Conservation (phyloP, 1,140 invertebrate species). For the Nasonia longicornis region DNA sequence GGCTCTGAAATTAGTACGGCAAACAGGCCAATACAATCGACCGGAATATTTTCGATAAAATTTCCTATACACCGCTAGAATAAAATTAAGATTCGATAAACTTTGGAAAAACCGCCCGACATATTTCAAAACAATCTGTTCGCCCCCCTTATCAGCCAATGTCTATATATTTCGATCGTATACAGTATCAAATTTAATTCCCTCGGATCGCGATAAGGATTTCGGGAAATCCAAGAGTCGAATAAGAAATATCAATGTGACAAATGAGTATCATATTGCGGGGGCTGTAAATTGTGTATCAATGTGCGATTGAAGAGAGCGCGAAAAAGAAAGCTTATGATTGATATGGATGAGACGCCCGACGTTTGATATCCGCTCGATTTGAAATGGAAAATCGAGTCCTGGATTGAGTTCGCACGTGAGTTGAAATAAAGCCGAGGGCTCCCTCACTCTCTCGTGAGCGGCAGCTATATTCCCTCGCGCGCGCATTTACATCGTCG, state of each 20-base stretch:
- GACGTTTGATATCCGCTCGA: constrained; percentile 68
- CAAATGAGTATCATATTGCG: constrained; percentile 37
- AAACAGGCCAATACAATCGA: not conserved
- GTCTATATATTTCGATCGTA: not conserved
- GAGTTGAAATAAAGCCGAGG: constrained; percentile 62
- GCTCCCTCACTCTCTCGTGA: no score
- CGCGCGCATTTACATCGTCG: constrained; percentile 1
- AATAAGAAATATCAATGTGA: constrained; percentile 38
- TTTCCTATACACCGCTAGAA: not conserved
- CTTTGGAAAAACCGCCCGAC: not conserved
- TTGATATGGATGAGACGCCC: constrained; percentile 68
- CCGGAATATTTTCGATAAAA: not conserved
- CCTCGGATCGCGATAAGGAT: not conserved
- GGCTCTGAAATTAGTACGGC: constrained; percentile 42
- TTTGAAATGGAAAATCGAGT: constrained; percentile 70
- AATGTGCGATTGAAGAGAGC: constrained; percentile 2
- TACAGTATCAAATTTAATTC: not conserved
- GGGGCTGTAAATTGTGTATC: constrained; percentile 13
- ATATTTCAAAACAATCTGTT: not conserved
- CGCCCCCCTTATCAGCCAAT: not conserved
- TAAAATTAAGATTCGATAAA: not conserved
- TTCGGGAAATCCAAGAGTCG: not conserved
- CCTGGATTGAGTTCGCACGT: constrained; percentile 66
- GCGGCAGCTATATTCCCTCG: not conserved
- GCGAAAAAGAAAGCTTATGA: constrained; percentile 53